These are phyloP conservation scores for Oscheius sp. DNA, from an alignment of 2,888 invertebrate species.

Conservation along the genomic window DNA sequence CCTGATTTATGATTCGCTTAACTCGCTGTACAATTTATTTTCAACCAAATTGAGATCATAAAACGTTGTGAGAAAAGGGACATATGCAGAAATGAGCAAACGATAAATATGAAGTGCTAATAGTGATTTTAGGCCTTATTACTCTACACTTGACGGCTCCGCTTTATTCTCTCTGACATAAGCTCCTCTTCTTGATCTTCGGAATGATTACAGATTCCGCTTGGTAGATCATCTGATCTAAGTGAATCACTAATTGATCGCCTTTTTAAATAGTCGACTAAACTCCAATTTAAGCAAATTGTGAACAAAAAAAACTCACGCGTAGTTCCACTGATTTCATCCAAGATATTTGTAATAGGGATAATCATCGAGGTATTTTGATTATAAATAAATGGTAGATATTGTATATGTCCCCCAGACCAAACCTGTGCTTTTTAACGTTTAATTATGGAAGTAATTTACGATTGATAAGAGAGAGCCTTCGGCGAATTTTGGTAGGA, in stretches of 20 bases:
- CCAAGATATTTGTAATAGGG: conserved; percentile 8
- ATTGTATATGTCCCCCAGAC: conserved; percentile 23
- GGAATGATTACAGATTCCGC: conserved; percentile 1
- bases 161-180: background rate
- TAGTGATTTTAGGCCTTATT: too few relatives aligned
- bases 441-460: background rate
- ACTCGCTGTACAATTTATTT: background rate
- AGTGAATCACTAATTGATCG: conserved; percentile 1
- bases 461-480: conserved; percentile 21
- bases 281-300: too few relatives aligned
- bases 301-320: too few relatives aligned
- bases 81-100: background rate
- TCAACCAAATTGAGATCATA: background rate
- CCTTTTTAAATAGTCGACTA: background rate
- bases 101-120: background rate
- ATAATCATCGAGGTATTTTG: conserved; percentile 12
- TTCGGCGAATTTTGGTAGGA: conserved; percentile 21
- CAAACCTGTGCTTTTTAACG: conserved; percentile 12
- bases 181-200: conserved; percentile 3
- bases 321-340: conserved; percentile 15
- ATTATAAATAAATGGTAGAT: conserved; percentile 21
- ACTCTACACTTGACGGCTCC: too few relatives aligned
- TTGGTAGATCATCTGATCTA: conserved; percentile 1
- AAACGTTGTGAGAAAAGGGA: background rate
- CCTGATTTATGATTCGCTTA: background rate